A percentile compares a stretch with the other conserved stretches of the same genome.
Conservation (phyloP, 2,797 vertebrate genomes). For the Rachycentron canadum region DNA sequence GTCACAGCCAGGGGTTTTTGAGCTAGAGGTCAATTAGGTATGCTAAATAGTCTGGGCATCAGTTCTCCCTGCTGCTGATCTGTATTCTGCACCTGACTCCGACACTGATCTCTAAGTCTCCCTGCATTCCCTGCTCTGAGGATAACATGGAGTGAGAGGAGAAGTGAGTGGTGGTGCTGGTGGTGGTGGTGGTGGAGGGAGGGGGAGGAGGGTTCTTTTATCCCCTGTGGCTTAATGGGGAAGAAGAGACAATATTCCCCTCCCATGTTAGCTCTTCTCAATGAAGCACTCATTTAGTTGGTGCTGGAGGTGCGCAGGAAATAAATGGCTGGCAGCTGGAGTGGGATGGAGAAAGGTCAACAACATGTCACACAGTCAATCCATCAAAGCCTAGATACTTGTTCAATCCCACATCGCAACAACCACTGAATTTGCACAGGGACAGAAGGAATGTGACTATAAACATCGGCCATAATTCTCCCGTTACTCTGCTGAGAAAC, state of each 20-base stretch:
- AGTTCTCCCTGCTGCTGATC: slow-evolving; percentile 68
- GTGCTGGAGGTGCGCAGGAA: slow-evolving; percentile 45
- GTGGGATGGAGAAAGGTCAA: slow-evolving; percentile 76
- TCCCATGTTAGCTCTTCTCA: slow-evolving; percentile 69
- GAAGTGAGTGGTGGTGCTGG: slow-evolving; percentile 12
- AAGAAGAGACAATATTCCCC: slow-evolving; percentile 70
- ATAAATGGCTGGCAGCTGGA: slow-evolving; percentile 70
- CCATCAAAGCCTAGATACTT: slow-evolving; percentile 59
- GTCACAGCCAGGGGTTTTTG: slow-evolving; percentile 51
- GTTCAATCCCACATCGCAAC: slow-evolving; percentile 43
- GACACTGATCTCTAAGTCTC: slow-evolving; percentile 72
- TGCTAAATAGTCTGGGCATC: slow-evolving; percentile 73
- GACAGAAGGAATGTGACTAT: slow-evolving; percentile 36
- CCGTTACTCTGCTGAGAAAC: slow-evolving; percentile 50
- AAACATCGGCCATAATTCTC: slow-evolving; percentile 53
- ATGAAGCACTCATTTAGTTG: slow-evolving; percentile 54
- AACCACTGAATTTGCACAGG: slow-evolving; percentile 47
- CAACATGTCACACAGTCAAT: slow-evolving; percentile 73
- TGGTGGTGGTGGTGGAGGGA: too few relatives aligned
- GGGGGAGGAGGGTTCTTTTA: slow-evolving; percentile 69
- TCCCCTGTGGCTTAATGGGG: slow-evolving; percentile 73
- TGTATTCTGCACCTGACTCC: slow-evolving; percentile 74
- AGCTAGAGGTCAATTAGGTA: slow-evolving; percentile 79
- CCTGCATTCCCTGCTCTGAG: slow-evolving; percentile 65
- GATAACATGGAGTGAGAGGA: slow-evolving; percentile 61